Conservation (phyloP, 2,888 invertebrate species). For the Eupelmus urozonus region DNA sequence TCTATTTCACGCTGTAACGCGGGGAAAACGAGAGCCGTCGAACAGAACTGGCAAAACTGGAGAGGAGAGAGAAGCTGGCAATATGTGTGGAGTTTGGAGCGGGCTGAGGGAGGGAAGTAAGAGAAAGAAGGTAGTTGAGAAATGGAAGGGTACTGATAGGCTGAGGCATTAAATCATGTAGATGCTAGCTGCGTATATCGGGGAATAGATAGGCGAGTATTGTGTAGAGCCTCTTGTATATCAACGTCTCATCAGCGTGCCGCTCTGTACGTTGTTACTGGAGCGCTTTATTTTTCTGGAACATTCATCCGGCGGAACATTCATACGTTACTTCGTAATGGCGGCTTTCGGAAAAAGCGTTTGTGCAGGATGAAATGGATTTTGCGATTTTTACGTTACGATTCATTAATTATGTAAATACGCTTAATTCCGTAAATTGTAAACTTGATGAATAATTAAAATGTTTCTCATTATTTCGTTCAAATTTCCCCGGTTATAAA, state of each 20-base stretch:
- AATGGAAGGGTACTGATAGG: slow-evolving; percentile 11
- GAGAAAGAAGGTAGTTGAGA: neutral
- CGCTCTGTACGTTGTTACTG: neutral
- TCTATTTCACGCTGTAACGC: slow-evolving; percentile 14
- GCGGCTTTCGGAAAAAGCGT: too few species aligned
- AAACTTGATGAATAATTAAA: too few species aligned
- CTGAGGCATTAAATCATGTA: slow-evolving; percentile 10
- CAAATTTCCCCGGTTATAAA: too few species aligned
- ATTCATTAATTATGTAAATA: too few species aligned
- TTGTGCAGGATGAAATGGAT: too few species aligned
- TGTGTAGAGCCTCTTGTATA: neutral
- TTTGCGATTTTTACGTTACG: too few species aligned
- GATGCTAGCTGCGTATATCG: neutral
- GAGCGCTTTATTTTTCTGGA: too few species aligned
- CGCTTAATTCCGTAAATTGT: too few species aligned
- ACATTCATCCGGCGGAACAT: too few species aligned
- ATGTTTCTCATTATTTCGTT: too few species aligned
- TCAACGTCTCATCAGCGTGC: slow-evolving; percentile 6
- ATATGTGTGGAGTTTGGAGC: neutral
- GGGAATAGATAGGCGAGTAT: neutral
- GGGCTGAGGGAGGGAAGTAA: neutral
- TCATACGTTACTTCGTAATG: too few species aligned
- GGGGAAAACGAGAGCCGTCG: neutral
- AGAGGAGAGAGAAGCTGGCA: neutral
- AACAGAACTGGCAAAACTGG: too few species aligned